Evolutionary conservation across 2,113 vertebrate species (phyloP).

Genomic region (Syrrhaptes paradoxus): DNA sequence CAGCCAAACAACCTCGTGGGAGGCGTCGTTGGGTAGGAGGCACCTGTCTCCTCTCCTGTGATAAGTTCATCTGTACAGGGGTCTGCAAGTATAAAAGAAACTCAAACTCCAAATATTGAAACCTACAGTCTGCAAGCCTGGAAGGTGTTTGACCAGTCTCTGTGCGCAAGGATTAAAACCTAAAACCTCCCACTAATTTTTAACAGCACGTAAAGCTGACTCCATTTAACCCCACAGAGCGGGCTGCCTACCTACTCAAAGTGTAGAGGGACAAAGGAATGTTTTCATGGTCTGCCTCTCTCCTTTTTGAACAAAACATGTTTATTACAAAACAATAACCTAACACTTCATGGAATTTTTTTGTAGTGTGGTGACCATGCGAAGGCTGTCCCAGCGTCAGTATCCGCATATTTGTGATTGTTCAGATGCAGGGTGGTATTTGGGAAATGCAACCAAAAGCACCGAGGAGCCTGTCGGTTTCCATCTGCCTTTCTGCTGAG

Average conservation of each 20-base stretch:
- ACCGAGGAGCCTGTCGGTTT: rapidly evolving
- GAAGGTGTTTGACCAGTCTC: not conserved
- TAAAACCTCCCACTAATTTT: not conserved
- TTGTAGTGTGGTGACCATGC: not conserved
- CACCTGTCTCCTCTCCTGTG: not conserved
- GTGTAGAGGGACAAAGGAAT: not conserved
- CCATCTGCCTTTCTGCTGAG: rapidly evolving
- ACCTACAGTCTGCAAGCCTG: not conserved
- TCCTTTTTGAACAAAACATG: not conserved
- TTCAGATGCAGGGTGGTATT: not conserved
- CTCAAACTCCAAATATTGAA: not conserved
- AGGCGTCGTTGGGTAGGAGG: not conserved
- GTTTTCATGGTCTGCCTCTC: not conserved
- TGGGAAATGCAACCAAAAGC: not conserved
- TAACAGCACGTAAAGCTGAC: not conserved
- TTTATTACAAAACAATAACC: not conserved
- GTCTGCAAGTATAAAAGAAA: not conserved
- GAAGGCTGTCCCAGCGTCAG: not conserved
- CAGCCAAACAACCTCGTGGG: not conserved
- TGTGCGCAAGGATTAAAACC: not conserved
- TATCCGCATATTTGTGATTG: not conserved
- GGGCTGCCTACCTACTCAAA: not conserved
- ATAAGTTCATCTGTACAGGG: not conserved
- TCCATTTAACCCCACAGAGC: not conserved
- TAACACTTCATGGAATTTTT: not conserved